A percentile compares a stretch with the other conserved stretches of the same genome.
phyloP scores from a whole-genome alignment of 23 tunicate species.

The Oikopleura dioica region DNA sequence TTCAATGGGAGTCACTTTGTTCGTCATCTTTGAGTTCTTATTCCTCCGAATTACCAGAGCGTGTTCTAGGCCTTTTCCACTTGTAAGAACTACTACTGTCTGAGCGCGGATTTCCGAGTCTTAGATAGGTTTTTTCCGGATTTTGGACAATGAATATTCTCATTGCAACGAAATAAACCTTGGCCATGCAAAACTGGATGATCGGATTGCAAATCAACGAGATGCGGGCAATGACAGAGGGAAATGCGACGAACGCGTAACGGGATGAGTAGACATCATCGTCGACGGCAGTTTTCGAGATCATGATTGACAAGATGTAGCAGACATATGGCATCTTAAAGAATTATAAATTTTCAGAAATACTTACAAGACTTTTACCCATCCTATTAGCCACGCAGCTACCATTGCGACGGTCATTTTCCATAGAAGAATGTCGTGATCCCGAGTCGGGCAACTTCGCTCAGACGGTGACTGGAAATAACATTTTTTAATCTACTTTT shows the following conservation, averaged over 20 bases:
- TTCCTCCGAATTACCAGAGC: neutral
- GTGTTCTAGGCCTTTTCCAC: neutral
- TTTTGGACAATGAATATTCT: neutral
- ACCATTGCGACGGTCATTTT: neutral
- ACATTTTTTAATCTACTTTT: no score
- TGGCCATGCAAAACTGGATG: neutral
- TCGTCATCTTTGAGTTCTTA: neutral
- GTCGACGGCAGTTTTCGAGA: neutral
- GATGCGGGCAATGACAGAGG: neutral
- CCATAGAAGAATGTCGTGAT: neutral
- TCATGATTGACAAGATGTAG: neutral
- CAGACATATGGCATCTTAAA: neutral
- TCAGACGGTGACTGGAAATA: neutral
- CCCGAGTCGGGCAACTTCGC: neutral
- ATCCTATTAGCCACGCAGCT: neutral
- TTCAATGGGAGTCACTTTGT: no score
- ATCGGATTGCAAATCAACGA: neutral
- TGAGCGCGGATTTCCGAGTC: neutral
- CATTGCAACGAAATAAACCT: neutral
- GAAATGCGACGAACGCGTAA: neutral
- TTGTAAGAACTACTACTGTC: neutral
- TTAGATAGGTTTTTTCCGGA: neutral
- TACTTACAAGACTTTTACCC: no score
- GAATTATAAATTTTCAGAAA: no score
- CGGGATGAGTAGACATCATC: neutral